phyloP scores from a whole-genome alignment of 2,888 invertebrate genomes.

The Mechanitis mazaeus region DNA sequence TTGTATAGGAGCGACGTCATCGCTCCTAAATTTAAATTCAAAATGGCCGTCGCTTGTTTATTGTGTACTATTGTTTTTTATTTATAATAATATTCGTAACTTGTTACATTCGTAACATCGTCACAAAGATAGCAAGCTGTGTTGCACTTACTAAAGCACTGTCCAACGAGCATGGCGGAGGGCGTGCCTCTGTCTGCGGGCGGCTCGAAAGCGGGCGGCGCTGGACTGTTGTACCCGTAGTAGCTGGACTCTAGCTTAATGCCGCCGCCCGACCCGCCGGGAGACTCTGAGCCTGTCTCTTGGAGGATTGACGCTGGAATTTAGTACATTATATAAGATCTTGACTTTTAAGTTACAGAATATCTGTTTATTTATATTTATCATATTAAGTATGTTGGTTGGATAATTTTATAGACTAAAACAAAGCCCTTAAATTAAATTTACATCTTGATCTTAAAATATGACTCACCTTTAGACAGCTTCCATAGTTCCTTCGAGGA shows the following conservation, averaged over 20 bases:
- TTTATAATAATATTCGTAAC: too few species aligned
- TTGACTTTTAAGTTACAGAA: background rate
- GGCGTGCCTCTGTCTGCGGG: slow-evolving; percentile 73
- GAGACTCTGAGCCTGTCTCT: slow-evolving; percentile 86
- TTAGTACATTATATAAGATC: background rate
- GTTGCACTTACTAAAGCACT: slow-evolving; percentile 84
- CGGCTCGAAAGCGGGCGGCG: slow-evolving; percentile 64
- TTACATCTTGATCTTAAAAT: background rate
- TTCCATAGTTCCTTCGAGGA: slow-evolving; percentile 99
- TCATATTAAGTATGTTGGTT: too few species aligned
- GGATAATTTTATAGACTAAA: too few species aligned
- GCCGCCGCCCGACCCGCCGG: slow-evolving; percentile 66
- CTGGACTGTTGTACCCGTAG: slow-evolving; percentile 72
- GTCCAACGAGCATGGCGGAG: slow-evolving; percentile 84
- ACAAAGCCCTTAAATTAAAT: background rate
- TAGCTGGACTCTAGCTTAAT: slow-evolving; percentile 73
- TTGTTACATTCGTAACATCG: too few species aligned
- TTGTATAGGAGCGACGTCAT: too few species aligned
- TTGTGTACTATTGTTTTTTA: too few species aligned
- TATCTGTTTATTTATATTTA: too few species aligned
- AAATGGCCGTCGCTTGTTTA: too few species aligned
- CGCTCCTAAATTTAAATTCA: too few species aligned
- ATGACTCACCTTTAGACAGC: slow-evolving; percentile 91
- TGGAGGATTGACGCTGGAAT: slow-evolving; percentile 92
- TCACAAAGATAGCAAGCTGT: too few species aligned